Evolutionary conservation across 2,888 invertebrate genomes (phyloP).

Genomic region (Oscheius sp.): DNA sequence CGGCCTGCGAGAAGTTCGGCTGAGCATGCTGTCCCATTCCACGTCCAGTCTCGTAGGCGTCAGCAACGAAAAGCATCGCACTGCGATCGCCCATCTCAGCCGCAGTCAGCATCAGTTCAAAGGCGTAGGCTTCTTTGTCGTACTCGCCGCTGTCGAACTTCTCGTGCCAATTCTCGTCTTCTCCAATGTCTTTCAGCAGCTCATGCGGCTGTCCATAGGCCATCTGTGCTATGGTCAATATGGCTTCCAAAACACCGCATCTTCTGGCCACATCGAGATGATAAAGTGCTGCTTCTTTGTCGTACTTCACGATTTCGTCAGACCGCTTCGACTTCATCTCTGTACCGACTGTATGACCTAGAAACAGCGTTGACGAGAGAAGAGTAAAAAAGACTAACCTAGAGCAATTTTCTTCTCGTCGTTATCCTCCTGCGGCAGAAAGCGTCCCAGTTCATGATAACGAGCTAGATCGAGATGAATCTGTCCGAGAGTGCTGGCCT

Average conservation of each 20-base stretch:
- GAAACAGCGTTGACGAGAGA: not conserved
- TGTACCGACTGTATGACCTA: not conserved
- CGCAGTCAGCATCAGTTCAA: conserved; percentile 75
- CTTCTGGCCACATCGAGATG: conserved; percentile 77
- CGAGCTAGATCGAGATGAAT: conserved; percentile 78
- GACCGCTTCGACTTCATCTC: not conserved
- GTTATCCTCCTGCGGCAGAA: conserved; percentile 66
- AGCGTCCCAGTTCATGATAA: conserved; percentile 78
- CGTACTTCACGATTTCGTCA: conserved; percentile 68
- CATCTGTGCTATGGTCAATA: conserved; percentile 75
- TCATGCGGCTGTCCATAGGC: conserved; percentile 76
- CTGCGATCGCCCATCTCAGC: conserved; percentile 77
- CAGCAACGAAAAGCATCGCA: conserved; percentile 77
- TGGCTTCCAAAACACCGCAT: conserved; percentile 77
- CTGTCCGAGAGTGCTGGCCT: conserved; percentile 76
- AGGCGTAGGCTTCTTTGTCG: conserved; percentile 67
- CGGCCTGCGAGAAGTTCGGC: conserved; percentile 50
- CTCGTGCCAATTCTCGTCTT: conserved; percentile 70
- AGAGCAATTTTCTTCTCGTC: conserved; percentile 40
- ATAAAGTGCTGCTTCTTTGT: conserved; percentile 77
- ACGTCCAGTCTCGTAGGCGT: conserved; percentile 76
- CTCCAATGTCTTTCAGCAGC: conserved; percentile 75
- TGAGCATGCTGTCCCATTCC: conserved; percentile 47
- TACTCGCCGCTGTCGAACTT: conserved; percentile 69
- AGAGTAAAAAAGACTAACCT: conserved; percentile 8